Conservation (phyloP, 2,113 vertebrate genomes). For the Petrocephalus zakoni region DNA sequence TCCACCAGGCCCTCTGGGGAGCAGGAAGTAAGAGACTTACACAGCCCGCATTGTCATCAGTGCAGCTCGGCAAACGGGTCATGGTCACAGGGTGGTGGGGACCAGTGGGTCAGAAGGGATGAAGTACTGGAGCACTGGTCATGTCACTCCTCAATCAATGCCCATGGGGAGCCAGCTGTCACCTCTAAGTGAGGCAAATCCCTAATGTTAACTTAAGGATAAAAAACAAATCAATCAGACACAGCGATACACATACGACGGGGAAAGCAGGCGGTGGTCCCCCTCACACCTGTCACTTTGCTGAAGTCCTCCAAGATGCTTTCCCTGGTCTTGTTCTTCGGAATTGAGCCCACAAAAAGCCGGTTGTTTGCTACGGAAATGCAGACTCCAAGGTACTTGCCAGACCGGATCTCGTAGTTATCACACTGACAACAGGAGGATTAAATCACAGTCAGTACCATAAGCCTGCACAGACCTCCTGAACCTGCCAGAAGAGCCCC, state of each 20-base stretch:
- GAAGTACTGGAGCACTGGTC: neutral
- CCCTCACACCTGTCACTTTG: constrained; percentile 91
- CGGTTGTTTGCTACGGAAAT: constrained; percentile 99
- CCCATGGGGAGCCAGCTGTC: neutral
- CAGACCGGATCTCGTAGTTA: constrained; percentile 96
- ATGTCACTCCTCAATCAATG: neutral
- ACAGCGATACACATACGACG: neutral
- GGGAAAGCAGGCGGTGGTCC: neutral
- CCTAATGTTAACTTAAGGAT: neutral
- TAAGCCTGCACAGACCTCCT: neutral
- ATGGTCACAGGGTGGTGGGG: neutral
- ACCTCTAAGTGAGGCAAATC: neutral
- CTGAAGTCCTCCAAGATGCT: constrained; percentile 97
- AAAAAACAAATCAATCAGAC: neutral
- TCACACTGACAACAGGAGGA: constrained; percentile 73
- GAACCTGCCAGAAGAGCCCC: neutral
- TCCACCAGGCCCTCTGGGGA: constrained; percentile 92
- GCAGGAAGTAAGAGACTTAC: neutral
- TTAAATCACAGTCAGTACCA: neutral
- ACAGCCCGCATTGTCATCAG: neutral
- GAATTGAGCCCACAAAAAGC: constrained; percentile 97
- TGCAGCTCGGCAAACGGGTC: neutral
- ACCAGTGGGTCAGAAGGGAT: neutral
- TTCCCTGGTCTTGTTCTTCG: constrained; percentile 98
- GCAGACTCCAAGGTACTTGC: constrained; percentile 96